Evolutionary conservation across 2,113 vertebrate species (phyloP), one percentile per base, ranked within the genome.

Genomic region (Caretta caretta): DNA sequence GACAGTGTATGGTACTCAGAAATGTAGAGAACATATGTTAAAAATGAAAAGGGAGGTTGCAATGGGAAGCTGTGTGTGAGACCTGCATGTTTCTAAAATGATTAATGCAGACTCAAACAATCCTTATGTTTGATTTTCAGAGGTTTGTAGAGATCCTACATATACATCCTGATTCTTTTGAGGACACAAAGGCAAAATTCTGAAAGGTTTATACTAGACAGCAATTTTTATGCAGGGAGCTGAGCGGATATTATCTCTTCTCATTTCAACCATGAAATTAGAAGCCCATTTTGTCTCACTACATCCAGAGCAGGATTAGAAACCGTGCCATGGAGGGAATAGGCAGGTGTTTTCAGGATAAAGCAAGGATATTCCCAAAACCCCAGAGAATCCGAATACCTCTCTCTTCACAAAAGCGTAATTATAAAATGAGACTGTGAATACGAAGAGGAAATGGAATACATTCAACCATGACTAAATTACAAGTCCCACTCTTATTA

Each of bases 251-350:
- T 83, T 96, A 97, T 98, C 93, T 97, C 92, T 97, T 97, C 95
- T 97, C 92, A 97, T 84, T 92, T 97, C 96, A 97, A 89, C 87
- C 96, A 98, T 98, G 96, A 98, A 98, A 98, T 98, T 97, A 97
- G 97, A 97, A 97, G 95, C 91, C 85, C 89, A 78, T 97, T 96
- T 97, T 80, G 3, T 94, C 95, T 98, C 92, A 88, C 84, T 94
- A 84, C 85, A 90, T 93, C 90, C 72, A 92, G 89, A 78, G 87
- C 65, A 97, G 93, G 93, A 96, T 97, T 97, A 96, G 87, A 97
- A 89, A 53, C 92, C 95, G 72, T 78, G 51, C 93, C 94, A 94
- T 59, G 91, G 83, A 97, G 56, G 90, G 50, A 97, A 92, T 59
- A 97, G 87, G 94, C 84, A 97, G 96, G 92, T 89, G 75, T 48